These are phyloP conservation scores for Rousettus madagascariensis DNA, from an alignment of 2,797 vertebrate genomes.

Conservation along the genomic window DNA sequence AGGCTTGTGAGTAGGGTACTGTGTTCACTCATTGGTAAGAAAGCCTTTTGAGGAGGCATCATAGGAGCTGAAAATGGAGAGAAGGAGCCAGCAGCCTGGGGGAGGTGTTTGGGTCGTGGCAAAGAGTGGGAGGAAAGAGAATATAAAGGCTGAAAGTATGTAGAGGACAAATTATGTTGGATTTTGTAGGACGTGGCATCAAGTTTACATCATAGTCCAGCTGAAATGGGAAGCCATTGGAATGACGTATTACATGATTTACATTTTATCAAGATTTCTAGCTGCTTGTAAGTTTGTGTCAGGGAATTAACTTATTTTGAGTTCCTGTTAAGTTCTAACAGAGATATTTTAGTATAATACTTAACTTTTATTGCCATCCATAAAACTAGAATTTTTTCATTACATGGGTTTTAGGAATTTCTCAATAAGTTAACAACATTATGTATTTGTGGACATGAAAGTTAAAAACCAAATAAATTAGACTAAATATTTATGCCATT, in stretches of 20 bases:
- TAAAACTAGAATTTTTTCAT: constrained; percentile 56
- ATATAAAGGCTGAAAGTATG: background rate
- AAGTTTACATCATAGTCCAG: background rate
- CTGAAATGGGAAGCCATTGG: background rate
- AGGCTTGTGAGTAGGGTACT: background rate
- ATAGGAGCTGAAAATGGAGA: background rate
- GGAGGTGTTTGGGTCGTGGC: background rate
- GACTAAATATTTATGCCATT: constrained; percentile 65
- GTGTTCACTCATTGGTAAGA: background rate
- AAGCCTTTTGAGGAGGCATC: background rate
- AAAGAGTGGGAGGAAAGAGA: background rate
- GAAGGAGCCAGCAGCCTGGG: background rate
- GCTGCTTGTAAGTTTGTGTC: background rate
- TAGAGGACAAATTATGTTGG: background rate
- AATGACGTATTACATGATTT: background rate
- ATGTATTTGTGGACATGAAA: constrained; percentile 29
- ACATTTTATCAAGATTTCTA: background rate
- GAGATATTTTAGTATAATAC: constrained; percentile 44
- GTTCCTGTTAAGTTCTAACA: background rate
- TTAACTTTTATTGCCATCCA: constrained; percentile 47
- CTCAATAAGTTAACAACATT: constrained; percentile 51
- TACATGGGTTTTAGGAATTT: constrained; percentile 51
- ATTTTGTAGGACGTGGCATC: background rate
- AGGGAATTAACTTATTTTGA: constrained; percentile 35
- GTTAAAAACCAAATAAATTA: constrained; percentile 67